These are phyloP conservation scores for Gallinago media DNA, from an alignment of 2,113 vertebrate genomes.

Conservation along the genomic window DNA sequence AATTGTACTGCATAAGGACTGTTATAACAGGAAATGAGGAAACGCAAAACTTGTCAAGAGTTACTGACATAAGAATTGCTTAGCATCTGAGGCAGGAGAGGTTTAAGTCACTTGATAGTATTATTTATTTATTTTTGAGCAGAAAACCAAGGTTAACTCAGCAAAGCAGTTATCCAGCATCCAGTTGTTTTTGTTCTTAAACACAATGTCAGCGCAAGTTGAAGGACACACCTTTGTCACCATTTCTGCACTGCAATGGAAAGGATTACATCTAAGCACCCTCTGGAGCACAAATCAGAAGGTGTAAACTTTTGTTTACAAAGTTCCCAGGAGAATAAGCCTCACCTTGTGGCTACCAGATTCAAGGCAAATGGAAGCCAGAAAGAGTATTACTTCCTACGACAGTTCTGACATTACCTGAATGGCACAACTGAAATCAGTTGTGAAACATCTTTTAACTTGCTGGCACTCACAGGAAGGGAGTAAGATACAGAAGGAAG, in stretches of 20 bases:
- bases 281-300: not conserved
- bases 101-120: not conserved
- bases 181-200: not conserved
- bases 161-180: not conserved
- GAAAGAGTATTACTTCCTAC: not conserved
- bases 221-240: not conserved
- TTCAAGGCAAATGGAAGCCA: not conserved
- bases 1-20: not conserved
- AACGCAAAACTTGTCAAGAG: not conserved
- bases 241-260: not conserved
- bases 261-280: not conserved
- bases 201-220: not conserved
- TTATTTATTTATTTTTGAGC: not conserved
- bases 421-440: not conserved
- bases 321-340: not conserved
- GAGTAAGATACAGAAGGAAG: not conserved
- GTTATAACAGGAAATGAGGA: not conserved
- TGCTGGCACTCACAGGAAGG: not conserved
- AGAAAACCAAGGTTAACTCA: not conserved
- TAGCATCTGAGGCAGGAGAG: not conserved
- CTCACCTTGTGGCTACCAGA: not conserved
- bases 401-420: not conserved
- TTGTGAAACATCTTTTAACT: not conserved
- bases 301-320: not conserved
- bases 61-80: not conserved